These are phyloP conservation scores for Halcyon senegalensis DNA, from an alignment of 2,113 vertebrate genomes.

Conservation along the genomic window DNA sequence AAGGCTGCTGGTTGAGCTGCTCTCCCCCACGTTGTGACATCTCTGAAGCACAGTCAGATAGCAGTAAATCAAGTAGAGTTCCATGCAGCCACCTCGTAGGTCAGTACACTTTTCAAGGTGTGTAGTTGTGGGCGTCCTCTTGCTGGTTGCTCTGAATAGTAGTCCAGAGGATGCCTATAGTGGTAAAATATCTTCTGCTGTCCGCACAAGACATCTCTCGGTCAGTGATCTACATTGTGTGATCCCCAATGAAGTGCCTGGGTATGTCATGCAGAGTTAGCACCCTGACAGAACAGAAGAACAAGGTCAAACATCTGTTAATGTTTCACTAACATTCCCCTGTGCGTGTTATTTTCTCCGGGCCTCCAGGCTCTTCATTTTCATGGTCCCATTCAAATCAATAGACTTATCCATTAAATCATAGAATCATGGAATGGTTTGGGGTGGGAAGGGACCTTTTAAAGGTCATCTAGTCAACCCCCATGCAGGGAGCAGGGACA, in stretches of 20 bases:
- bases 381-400: not conserved
- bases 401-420: not conserved
- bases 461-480: not conserved
- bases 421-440: not conserved
- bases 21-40: not conserved
- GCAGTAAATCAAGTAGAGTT: not conserved
- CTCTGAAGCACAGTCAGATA: not conserved
- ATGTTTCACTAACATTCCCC: not conserved
- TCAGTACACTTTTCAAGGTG: not conserved
- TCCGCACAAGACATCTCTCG: not conserved
- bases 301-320: not conserved
- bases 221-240: not conserved
- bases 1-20: not conserved
- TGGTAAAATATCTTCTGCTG: not conserved
- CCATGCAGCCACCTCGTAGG: not conserved
- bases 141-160: not conserved
- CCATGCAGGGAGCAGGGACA: not conserved
- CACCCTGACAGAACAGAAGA: not conserved
- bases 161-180: not conserved
- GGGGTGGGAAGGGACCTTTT: not conserved
- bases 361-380: not conserved
- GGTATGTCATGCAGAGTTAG: not conserved
- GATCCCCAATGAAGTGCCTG: not conserved
- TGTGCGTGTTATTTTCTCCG: not conserved
- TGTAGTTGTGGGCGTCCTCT: not conserved